Evolutionary conservation across 2,113 vertebrate species (phyloP), one percentile per base, ranked within the genome.

Genomic region (Fregata magnificens): DNA sequence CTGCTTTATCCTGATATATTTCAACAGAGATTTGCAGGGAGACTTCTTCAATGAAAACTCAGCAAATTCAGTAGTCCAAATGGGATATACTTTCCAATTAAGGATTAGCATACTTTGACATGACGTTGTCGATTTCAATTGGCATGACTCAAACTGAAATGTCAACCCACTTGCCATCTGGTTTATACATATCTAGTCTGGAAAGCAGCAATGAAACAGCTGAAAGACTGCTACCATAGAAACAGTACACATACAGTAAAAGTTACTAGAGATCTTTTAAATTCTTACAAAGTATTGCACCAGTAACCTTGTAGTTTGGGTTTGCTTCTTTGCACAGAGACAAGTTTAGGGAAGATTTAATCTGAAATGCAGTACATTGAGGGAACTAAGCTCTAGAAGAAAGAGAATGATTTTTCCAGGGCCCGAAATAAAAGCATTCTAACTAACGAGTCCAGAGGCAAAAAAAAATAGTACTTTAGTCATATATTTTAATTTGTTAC

Each of bases 81-180:
- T 7, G 86, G 80, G 88, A 94, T 94, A 90, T 79, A 55, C 67
- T 91, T 97, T 95, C 90, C 95, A 95, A 96, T 96, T 95, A 97
- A 97, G 77, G 92, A 97, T 96, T 96, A 97, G 80, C 90, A 88
- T 70, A 89, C 77, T 97, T 96, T 93, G 85, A 90, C 95, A 81
- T 47, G 70, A 97, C 85, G 72, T 61, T 97, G 97, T 96, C 55
- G 52, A n/a, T 97, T 96, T 96, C 95, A 95, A 82, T 95, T 72
- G 49, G 86, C 92, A 91, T 82, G 77, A 96, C 86, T 98, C 95
- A 97, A 96, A 95, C 87, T 89, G 94, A 98, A 97, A 98, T 95
- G 89, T 97, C 97, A 97, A 94, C 94, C 79, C 88, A 94, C 92
- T 97, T 98, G 92, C 88, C 97, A 95, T 95, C 84, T 90, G 94